phyloP scores from a whole-genome alignment of 2,888 invertebrate species.

The Drosophila mimetica region DNA sequence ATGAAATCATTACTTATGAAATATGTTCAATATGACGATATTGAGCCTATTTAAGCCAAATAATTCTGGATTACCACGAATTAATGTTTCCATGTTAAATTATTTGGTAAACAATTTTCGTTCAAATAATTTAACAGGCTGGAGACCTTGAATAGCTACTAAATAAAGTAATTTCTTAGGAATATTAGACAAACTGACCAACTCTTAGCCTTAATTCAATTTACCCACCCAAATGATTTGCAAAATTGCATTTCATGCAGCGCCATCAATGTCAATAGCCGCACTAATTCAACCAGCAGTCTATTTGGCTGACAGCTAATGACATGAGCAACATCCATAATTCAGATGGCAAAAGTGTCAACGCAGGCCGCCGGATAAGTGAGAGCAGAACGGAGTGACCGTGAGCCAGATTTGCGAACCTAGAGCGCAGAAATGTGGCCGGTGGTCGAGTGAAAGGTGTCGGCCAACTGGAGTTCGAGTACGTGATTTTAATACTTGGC shows the following conservation, averaged over 20 bases:
- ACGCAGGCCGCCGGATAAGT: constrained; percentile 14
- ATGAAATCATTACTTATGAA: not conserved
- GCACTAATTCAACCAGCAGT: constrained; percentile 1
- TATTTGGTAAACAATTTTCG: not conserved
- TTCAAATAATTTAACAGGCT: too few species aligned
- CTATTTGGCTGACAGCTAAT: constrained; percentile 15
- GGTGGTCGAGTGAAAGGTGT: constrained; percentile 61
- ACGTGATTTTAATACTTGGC: constrained; percentile 27
- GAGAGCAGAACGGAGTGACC: constrained; percentile 46
- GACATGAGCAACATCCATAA: constrained; percentile 12
- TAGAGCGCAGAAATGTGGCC: constrained; percentile 11
- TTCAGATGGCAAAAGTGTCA: constrained; percentile 38
- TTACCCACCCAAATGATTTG: not conserved
- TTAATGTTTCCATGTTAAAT: too few species aligned
- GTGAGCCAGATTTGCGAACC: constrained; percentile 60
- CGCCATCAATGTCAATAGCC: constrained; percentile 2
- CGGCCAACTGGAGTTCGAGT: constrained; percentile 33
- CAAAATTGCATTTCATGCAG: constrained; percentile 5
- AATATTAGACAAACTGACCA: too few species aligned
- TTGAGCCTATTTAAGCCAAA: too few species aligned
- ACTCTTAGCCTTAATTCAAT: not conserved
- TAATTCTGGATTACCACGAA: too few species aligned
- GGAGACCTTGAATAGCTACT: too few species aligned
- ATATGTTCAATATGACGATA: not conserved
- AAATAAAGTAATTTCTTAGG: too few species aligned